A percentile compares a stretch with the other conserved stretches of the same genome.
Conservation (phyloP, 2,797 vertebrate species). For the Coccyzus lansbergi region DNA sequence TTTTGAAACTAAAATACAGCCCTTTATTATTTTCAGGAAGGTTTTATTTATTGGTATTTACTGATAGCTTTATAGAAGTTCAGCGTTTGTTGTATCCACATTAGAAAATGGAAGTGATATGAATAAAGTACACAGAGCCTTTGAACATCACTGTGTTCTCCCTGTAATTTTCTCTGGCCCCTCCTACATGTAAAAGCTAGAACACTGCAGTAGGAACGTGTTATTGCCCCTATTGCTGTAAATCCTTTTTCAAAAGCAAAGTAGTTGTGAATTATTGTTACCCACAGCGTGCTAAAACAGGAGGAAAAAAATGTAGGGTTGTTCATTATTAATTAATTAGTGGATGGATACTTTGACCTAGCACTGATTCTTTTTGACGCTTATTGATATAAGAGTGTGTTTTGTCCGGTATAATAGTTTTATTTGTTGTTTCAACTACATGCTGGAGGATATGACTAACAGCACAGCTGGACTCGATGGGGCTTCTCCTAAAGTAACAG, state of each 20-base stretch:
- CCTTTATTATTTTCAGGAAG: neutral
- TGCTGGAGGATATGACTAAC: neutral
- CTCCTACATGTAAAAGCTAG: rapidly evolving
- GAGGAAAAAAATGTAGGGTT: neutral
- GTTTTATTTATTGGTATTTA: neutral
- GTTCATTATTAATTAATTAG: neutral
- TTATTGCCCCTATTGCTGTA: neutral
- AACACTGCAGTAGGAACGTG: neutral
- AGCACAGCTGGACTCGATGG: neutral
- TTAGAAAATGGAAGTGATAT: neutral
- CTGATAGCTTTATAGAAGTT: neutral
- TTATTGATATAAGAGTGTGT: neutral
- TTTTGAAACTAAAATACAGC: neutral
- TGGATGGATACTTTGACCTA: neutral
- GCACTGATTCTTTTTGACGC: neutral
- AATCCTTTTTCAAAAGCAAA: neutral
- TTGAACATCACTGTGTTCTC: neutral
- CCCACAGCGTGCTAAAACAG: neutral
- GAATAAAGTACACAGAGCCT: neutral
- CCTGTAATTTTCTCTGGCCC: neutral
- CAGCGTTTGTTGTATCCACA: neutral
- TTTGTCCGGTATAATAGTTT: neutral
- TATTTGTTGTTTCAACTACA: neutral
- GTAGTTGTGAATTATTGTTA: neutral
- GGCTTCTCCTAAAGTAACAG: neutral